A percentile compares a stretch with the other conserved stretches of the same genome.
Evolutionary conservation across 2,113 vertebrate genomes (phyloP).

Genomic region (Myiozetetes cayanensis): DNA sequence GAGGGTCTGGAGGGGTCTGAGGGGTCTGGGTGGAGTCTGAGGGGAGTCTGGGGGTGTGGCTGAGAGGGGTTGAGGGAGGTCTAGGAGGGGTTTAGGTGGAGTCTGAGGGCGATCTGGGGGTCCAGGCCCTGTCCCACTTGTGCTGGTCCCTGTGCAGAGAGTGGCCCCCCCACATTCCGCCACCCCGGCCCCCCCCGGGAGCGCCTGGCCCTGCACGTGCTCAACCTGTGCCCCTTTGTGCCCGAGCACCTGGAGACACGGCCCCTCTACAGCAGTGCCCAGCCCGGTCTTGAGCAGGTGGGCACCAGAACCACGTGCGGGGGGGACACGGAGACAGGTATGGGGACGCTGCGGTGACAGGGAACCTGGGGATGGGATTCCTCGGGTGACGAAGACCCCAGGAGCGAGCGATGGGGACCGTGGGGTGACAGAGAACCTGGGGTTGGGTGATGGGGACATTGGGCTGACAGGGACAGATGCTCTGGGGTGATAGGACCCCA

Average conservation of each 20-base stretch:
- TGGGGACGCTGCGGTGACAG: background rate
- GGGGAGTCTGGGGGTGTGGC: too few species aligned
- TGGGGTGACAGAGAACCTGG: background rate
- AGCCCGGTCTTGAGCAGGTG: slow-evolving; percentile 74
- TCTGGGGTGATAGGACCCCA: too few species aligned
- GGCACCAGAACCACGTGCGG: too few species aligned
- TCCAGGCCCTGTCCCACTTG: too few species aligned
- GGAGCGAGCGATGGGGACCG: background rate
- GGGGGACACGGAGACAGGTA: background rate
- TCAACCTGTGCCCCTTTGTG: slow-evolving; percentile 62
- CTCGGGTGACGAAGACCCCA: background rate
- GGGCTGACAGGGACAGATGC: background rate
- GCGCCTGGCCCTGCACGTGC: slow-evolving; percentile 70
- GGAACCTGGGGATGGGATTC: too few species aligned
- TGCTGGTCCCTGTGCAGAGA: too few species aligned
- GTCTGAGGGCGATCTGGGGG: too few species aligned
- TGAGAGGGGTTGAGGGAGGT: too few species aligned
- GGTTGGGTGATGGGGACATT: background rate
- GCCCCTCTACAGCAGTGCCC: slow-evolving; percentile 47
- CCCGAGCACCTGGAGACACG: slow-evolving; percentile 76
- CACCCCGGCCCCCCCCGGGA: slow-evolving; percentile 33
- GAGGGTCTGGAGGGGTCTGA: too few species aligned
- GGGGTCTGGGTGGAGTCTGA: too few species aligned
- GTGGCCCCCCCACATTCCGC: too few species aligned
- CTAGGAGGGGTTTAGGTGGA: too few species aligned